These are phyloP conservation scores for Onychomys arenicola DNA, from an alignment of 2,797 vertebrate species.

Conservation along the genomic window DNA sequence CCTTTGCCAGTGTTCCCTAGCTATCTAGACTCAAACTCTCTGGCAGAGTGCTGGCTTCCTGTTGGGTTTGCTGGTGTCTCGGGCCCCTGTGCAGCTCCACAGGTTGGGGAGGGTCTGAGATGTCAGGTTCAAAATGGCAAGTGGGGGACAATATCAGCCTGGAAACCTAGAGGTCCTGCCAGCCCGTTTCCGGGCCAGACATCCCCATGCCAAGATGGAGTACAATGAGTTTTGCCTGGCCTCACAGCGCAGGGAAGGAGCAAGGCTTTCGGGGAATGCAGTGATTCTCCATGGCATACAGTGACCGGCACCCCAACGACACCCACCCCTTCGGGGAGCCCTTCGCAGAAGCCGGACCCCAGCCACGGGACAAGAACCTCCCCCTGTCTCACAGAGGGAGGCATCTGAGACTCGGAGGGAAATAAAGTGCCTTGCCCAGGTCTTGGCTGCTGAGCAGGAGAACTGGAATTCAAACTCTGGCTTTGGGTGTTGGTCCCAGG, in stretches of 20 bases:
- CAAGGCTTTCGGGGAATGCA: slow-evolving; percentile 57
- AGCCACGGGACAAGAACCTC: background rate
- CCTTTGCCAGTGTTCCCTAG: slow-evolving; percentile 23
- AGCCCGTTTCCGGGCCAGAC: slow-evolving; percentile 38
- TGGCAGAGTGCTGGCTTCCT: background rate
- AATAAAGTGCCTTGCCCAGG: background rate
- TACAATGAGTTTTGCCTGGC: background rate
- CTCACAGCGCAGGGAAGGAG: background rate
- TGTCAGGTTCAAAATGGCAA: background rate
- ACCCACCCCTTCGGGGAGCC: background rate
- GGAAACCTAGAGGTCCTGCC: slow-evolving; percentile 63
- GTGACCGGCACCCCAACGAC: background rate
- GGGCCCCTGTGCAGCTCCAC: background rate
- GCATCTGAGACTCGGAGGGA: background rate
- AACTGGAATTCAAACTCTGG: background rate
- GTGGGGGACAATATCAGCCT: slow-evolving; percentile 29
- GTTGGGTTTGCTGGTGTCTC: background rate
- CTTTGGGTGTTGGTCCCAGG: background rate
- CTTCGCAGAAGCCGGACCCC: background rate
- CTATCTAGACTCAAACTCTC: background rate
- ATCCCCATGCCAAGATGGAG: slow-evolving; percentile 61
- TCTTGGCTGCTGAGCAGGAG: background rate
- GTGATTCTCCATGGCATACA: background rate
- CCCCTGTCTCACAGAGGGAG: background rate
- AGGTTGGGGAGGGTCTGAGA: background rate